A percentile compares a stretch with the other conserved stretches of the same genome.
phyloP scores from a whole-genome alignment of 2,888 invertebrate genomes.

The Mythimna loreyi region DNA sequence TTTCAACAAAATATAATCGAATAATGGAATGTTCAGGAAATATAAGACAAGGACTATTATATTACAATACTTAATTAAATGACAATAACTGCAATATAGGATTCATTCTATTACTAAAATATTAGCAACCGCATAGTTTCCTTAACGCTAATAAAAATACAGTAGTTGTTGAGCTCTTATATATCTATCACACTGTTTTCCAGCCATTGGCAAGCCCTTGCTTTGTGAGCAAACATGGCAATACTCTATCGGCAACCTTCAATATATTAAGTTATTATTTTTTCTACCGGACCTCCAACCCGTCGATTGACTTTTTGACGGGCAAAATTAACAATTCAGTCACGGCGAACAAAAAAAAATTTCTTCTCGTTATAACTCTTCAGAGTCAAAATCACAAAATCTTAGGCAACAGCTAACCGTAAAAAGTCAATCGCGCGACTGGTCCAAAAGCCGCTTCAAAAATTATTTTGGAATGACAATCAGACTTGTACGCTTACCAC shows the following conservation, averaged over 20 bases:
- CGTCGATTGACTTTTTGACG: slow-evolving; percentile 56
- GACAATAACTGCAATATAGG: slow-evolving; percentile 75
- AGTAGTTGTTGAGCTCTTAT: slow-evolving; percentile 84
- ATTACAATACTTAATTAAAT: slow-evolving; percentile 74
- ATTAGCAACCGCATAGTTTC: slow-evolving; percentile 80
- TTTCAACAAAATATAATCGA: slow-evolving; percentile 63
- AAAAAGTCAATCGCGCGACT: slow-evolving; percentile 52
- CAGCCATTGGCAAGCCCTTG: slow-evolving; percentile 83
- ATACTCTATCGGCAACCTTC: slow-evolving; percentile 77
- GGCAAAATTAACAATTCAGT: slow-evolving; percentile 39
- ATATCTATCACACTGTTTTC: slow-evolving; percentile 83
- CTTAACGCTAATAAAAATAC: slow-evolving; percentile 71
- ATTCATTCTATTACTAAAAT: slow-evolving; percentile 77
- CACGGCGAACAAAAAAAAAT: slow-evolving; percentile 40
- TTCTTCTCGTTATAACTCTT: slow-evolving; percentile 33
- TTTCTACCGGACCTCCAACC: slow-evolving; percentile 51
- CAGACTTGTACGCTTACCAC: slow-evolving; percentile 79
- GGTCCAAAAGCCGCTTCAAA: slow-evolving; percentile 58
- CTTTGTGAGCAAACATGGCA: slow-evolving; percentile 84
- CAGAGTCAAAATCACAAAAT: slow-evolving; percentile 51
- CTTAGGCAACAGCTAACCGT: slow-evolving; percentile 44
- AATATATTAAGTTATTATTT: slow-evolving; percentile 59
- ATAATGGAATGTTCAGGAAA: slow-evolving; percentile 82
- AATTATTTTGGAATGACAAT: slow-evolving; percentile 83
- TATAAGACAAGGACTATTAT: slow-evolving; percentile 73